phyloP scores from a whole-genome alignment of 2,888 invertebrate genomes.

The Perdita meconis region DNA sequence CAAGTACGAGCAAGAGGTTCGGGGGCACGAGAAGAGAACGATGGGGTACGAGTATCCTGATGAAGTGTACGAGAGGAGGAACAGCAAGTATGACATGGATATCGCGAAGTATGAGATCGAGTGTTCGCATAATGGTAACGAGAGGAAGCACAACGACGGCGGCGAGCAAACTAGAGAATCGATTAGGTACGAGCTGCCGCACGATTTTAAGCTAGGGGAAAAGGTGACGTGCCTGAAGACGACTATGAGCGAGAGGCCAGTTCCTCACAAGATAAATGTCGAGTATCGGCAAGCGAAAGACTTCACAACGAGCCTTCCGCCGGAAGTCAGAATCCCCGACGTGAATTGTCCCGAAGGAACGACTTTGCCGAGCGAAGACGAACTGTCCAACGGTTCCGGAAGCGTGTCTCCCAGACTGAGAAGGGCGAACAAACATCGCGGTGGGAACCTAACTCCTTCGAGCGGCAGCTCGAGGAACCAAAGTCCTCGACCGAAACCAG shows the following conservation, averaged over 20 bases:
- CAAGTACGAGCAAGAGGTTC: conserved; percentile 70
- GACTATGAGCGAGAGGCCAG: conserved; percentile 82
- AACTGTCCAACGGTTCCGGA: conserved; percentile 86
- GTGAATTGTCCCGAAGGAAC: conserved; percentile 85
- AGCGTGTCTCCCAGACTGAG: conserved; percentile 86
- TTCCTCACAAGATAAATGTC: conserved; percentile 84
- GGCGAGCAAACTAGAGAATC: conserved; percentile 72
- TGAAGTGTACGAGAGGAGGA: conserved; percentile 76
- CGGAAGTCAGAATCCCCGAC: conserved; percentile 83
- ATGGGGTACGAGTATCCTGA: conserved; percentile 76
- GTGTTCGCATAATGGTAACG: conserved; percentile 58
- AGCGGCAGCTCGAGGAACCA: conserved; percentile 86
- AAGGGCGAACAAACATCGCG: conserved; percentile 84
- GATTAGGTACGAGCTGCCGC: conserved; percentile 77
- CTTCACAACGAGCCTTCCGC: conserved; percentile 82
- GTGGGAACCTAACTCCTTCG: conserved; percentile 83
- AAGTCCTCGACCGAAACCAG: conserved; percentile 87
- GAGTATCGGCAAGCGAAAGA: conserved; percentile 84
- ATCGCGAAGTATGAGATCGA: conserved; percentile 69
- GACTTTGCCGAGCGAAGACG: conserved; percentile 85
- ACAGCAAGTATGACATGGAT: conserved; percentile 78
- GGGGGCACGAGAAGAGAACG: conserved; percentile 70
- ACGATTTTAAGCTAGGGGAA: conserved; percentile 85
- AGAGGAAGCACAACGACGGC: conserved; percentile 61
- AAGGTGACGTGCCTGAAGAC: conserved; percentile 84